Conservation (phyloP, 2,113 vertebrate genomes). For the Lophura nycthemera region DNA sequence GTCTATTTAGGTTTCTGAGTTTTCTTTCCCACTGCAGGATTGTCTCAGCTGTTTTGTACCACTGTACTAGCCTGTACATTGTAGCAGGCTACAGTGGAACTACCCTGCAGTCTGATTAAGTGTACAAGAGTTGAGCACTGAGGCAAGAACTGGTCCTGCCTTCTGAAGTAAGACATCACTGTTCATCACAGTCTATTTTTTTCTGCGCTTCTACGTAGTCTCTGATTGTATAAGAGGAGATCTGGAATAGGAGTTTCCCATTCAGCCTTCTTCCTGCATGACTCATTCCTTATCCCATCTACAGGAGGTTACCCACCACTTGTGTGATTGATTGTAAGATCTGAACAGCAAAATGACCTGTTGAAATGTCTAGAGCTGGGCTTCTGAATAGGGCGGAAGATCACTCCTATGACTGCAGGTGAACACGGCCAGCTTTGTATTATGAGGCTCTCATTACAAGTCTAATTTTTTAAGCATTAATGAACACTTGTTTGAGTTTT, state of each 20-base stretch:
- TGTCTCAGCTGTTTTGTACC: neutral
- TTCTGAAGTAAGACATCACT: neutral
- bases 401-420: neutral
- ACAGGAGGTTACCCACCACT: neutral
- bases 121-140: neutral
- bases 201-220: neutral
- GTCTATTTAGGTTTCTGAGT: neutral
- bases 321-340: neutral
- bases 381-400: neutral
- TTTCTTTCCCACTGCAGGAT: neutral
- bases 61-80: neutral
- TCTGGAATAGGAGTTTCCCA: neutral
- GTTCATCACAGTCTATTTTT: neutral
- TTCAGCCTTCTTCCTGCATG: neutral
- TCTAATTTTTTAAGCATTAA: neutral
- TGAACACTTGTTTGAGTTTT: neutral
- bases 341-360: neutral
- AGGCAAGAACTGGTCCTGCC: neutral
- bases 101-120: neutral
- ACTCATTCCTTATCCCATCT: neutral
- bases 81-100: neutral
- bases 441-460: neutral
- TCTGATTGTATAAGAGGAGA: neutral
- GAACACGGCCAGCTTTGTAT: neutral
- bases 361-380: neutral